phyloP scores from a whole-genome alignment of 2,888 invertebrate genomes.

The Mesochorus sp. region DNA sequence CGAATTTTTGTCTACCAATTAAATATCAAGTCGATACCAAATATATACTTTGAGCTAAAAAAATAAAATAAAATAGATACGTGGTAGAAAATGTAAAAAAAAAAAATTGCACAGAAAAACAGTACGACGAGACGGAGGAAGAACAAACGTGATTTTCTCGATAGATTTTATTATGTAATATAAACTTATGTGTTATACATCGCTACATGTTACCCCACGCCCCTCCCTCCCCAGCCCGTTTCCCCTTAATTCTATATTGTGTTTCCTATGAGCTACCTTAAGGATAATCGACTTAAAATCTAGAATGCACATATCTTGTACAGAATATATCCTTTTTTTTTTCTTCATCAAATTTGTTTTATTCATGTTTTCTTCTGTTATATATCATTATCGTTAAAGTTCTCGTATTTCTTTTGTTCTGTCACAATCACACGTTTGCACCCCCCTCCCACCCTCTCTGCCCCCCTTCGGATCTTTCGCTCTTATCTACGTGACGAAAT shows the following conservation, averaged over 20 bases:
- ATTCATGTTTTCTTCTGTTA: too few species aligned
- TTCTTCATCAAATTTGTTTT: constrained; percentile 10
- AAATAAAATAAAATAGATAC: neutral
- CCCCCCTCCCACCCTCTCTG: too few species aligned
- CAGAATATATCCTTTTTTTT: constrained; percentile 71
- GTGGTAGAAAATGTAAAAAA: neutral
- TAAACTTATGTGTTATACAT: constrained; percentile 81
- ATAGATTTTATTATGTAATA: constrained; percentile 81
- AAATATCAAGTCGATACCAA: too few species aligned
- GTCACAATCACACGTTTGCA: constrained; percentile 15
- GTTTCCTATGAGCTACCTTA: constrained; percentile 74
- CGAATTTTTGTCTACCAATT: too few species aligned
- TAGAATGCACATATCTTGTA: constrained; percentile 80
- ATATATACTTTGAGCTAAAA: too few species aligned
- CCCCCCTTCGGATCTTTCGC: constrained; percentile 25
- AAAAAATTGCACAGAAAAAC: neutral
- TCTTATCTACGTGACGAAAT: constrained; percentile 43
- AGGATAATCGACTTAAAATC: constrained; percentile 74
- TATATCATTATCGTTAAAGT: constrained; percentile 46
- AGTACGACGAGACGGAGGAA: neutral
- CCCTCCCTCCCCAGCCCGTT: too few species aligned
- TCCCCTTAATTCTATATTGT: constrained; percentile 68
- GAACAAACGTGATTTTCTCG: constrained; percentile 69
- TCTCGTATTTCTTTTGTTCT: constrained; percentile 12
- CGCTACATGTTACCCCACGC: constrained; percentile 75